Conservation (phyloP, 2,113 vertebrate genomes). For the Istiophorus platypterus region DNA sequence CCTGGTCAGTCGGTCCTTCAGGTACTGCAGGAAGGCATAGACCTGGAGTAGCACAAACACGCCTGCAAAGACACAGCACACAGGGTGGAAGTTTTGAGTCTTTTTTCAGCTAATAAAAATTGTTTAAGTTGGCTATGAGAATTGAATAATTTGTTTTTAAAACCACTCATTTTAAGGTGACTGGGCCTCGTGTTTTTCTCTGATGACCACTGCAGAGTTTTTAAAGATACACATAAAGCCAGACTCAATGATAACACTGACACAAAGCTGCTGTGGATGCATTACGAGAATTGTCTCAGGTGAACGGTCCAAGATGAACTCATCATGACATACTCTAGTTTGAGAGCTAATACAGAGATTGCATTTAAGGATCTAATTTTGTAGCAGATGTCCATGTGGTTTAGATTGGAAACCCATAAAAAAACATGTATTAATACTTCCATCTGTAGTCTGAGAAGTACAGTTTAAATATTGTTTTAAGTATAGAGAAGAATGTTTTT, state of each 20-base stretch:
- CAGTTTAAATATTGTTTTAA: neutral
- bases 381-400: too few relatives aligned
- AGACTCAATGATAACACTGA: neutral
- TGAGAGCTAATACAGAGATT: neutral
- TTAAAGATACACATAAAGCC: neutral
- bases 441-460: too few relatives aligned
- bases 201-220: too few relatives aligned
- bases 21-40: conserved; percentile 93
- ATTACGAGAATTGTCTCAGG: neutral
- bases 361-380: too few relatives aligned
- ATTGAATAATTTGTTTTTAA: neutral
- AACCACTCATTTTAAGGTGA: neutral
- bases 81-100: neutral
- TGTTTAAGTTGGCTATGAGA: too few relatives aligned
- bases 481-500: neutral
- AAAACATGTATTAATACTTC: too few relatives aligned
- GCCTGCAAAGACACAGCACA: conserved; percentile 77
- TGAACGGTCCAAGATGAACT: neutral
- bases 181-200: neutral
- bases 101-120: neutral
- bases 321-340: neutral
- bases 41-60: conserved; percentile 96
- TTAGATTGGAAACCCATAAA: too few relatives aligned
- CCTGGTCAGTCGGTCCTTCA: conserved; percentile 91
- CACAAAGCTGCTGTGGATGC: neutral